Base-by-base conservation (phyloP, 2,888 invertebrate genomes). In the Heterodera filipjevi region DNA sequence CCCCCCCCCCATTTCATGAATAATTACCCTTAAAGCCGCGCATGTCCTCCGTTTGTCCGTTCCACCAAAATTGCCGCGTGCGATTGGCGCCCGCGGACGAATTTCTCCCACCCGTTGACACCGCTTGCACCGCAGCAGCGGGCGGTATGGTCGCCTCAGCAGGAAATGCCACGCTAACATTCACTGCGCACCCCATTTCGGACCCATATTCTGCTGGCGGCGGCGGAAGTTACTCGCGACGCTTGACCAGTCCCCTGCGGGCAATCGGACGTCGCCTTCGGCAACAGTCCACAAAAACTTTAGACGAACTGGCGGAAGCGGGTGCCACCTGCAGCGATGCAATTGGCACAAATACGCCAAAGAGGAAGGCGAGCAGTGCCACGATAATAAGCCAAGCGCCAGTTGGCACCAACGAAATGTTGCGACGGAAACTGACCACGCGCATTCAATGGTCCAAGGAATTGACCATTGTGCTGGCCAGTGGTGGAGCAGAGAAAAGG, bases 401-500 rank as follows among this genome's bases (percentile, higher is more conserved):
- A 12, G 19, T 5, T 3, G 49, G 49, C 3, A 19, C 49, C 59
- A 12, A n/a, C 59, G 59, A 27, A 6, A 59, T 5, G 0, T 12
- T 39, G 27, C 59, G 59, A 27, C n/a, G 6, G 10, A n/a, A n/a
- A 8, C 27, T 59, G 59, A 22, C 59, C 5, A 59, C n/a, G 59
- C 59, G 59, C 27, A 59, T 59, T 59, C 59, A 59, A 10, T 59
- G 59, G 59, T 59, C 59, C 5, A n/a, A 59, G 10, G 59, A 59
- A 1, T 3, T 59, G 59, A 59, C 27, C 6, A 27, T 59, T 27
- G 27, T 59, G 59, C 8, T 27, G 27, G 10, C 59, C 10, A 27
- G 22, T 8, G 46, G 27, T 73, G 73, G 27, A 27, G 73, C 64
- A 49, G 49, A 73, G 64, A 35, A 27, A 27, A 73, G 35, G 27